These are phyloP conservation scores for Pogoniulus pusillus DNA, from an alignment of 2,797 vertebrate genomes.

Conservation along the genomic window DNA sequence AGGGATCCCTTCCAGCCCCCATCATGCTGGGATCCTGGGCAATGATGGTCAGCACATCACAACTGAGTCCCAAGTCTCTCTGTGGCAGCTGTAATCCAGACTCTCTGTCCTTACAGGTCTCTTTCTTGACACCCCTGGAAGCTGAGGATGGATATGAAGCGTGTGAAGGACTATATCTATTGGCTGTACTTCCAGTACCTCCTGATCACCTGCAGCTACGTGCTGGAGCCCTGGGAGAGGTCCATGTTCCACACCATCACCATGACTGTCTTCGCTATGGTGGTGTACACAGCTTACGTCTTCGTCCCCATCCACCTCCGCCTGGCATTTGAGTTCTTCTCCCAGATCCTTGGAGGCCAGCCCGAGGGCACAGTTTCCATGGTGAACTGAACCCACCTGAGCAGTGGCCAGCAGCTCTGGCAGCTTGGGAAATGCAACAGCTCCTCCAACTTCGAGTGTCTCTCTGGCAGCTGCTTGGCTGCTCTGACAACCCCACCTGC, in stretches of 20 bases:
- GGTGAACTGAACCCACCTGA: slow-evolving; percentile 73
- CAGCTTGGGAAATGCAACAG: background rate
- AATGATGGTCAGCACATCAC: background rate
- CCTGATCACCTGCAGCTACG: slow-evolving; percentile 93
- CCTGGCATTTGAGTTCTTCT: slow-evolving; percentile 93
- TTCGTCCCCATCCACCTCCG: slow-evolving; percentile 92
- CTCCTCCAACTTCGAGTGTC: background rate
- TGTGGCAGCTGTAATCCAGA: background rate
- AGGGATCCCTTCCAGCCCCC: background rate
- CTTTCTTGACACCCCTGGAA: background rate
- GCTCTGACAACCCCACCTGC: background rate
- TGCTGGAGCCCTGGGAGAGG: slow-evolving; percentile 96
- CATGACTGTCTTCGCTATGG: slow-evolving; percentile 90
- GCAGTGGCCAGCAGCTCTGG: background rate
- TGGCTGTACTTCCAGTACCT: slow-evolving; percentile 99
- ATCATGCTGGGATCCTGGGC: background rate
- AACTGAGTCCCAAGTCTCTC: background rate
- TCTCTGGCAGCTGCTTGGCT: background rate
- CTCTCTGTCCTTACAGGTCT: slow-evolving; percentile 31
- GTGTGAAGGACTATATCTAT: slow-evolving; percentile 86
- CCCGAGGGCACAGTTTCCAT: slow-evolving; percentile 78
- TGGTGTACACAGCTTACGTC: slow-evolving; percentile 93
- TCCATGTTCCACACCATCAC: slow-evolving; percentile 93
- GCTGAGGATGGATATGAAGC: slow-evolving; percentile 85
- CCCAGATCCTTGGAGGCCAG: slow-evolving; percentile 84